Percentiles rank a stretch among this genome's conserved stretches.
These are phyloP conservation scores for Linnaemya vulpina DNA, from an alignment of 2,888 invertebrate genomes.

Conservation along the genomic window DNA sequence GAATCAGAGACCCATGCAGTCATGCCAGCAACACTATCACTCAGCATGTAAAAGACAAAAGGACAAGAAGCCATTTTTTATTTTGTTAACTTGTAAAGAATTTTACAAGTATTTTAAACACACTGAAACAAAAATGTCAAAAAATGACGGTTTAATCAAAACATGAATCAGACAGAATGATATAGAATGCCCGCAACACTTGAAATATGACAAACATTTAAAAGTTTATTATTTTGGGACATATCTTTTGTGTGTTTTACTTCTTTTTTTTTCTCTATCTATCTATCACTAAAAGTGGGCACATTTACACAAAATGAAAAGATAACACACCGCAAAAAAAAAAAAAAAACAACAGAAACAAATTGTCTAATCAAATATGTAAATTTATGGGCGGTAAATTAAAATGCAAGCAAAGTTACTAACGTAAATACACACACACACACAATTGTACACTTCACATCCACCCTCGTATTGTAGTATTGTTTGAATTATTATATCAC, in stretches of 20 bases:
- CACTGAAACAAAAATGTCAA: background rate
- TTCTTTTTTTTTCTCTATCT: background rate
- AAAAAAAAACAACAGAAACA: background rate
- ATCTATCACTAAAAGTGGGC: slow-evolving; percentile 11
- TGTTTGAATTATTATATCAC: background rate
- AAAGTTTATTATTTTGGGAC: slow-evolving; percentile 1
- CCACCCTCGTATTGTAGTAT: background rate
- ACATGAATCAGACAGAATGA: background rate
- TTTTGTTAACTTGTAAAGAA: slow-evolving; percentile 53
- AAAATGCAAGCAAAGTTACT: slow-evolving; percentile 33
- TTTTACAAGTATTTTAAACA: slow-evolving; percentile 8
- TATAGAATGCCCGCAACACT: background rate
- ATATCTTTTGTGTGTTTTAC: background rate
- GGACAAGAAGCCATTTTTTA: slow-evolving; percentile 53
- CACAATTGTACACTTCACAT: background rate
- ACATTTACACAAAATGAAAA: background rate
- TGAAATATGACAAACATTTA: slow-evolving; percentile 15
- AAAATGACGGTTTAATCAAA: slow-evolving; percentile 13
- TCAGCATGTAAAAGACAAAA: background rate
- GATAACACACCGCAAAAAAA: background rate
- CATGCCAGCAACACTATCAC: slow-evolving; percentile 8
- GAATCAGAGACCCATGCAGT: slow-evolving; percentile 33
- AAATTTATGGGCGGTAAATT: slow-evolving; percentile 61
- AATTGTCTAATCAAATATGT: slow-evolving; percentile 60
- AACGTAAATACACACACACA: background rate